Evolutionary conservation across 2,888 invertebrate species (phyloP).

Genomic region (Pilophorus perplexus): DNA sequence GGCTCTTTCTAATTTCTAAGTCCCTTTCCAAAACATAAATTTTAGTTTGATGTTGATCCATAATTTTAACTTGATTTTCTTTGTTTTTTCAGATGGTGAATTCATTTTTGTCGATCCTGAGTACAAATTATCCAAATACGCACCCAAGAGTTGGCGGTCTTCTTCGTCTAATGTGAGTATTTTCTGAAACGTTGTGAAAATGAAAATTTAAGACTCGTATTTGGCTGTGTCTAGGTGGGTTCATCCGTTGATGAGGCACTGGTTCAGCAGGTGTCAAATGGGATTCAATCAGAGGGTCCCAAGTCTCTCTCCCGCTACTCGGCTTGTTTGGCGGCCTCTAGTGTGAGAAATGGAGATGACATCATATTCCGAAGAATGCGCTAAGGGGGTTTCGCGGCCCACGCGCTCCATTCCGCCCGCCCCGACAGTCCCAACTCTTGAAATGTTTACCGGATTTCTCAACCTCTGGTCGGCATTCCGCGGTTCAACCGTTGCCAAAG

Average conservation of each 20-base stretch:
- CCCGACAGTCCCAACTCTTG: conserved; percentile 24
- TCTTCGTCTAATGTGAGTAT: conserved; percentile 82
- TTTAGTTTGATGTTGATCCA: no score
- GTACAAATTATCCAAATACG: conserved; percentile 93
- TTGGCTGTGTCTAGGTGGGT: no score
- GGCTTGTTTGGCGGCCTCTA: not conserved
- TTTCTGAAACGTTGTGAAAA: no score
- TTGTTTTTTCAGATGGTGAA: conserved; percentile 94
- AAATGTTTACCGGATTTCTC: conserved; percentile 35
- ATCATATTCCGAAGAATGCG: conserved; percentile 33
- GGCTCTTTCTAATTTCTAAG: no score
- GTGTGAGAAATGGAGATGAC: conserved; percentile 37
- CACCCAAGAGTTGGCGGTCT: conserved; percentile 93
- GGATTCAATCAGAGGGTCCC: no score
- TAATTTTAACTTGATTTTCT: no score
- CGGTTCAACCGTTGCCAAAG: not conserved
- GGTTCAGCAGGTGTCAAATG: no score
- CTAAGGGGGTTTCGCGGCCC: conserved; percentile 15
- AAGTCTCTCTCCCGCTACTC: no score
- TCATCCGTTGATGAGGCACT: no score
- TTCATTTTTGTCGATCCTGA: conserved; percentile 93
- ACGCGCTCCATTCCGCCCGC: conserved; percentile 22
- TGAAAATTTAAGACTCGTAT: not conserved
- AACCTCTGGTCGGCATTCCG: conserved; percentile 19
- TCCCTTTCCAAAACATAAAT: no score